These are phyloP conservation scores for Nothobranchius furzeri DNA, from an alignment of 2,113 vertebrate species.

Conservation along the genomic window DNA sequence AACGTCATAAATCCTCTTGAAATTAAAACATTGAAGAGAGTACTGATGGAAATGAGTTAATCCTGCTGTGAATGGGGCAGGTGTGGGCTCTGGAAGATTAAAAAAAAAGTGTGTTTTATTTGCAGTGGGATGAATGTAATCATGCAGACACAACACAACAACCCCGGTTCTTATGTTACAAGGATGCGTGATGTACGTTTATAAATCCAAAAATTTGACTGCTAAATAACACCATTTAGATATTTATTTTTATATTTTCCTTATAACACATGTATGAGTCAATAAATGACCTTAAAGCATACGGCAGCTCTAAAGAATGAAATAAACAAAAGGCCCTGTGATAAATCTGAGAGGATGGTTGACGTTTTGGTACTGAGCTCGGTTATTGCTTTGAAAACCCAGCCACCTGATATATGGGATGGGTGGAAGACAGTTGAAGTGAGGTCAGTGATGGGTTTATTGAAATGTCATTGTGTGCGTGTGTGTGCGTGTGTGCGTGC, in stretches of 20 bases:
- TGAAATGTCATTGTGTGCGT: conserved; percentile 48
- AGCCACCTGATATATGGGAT: conserved; percentile 48
- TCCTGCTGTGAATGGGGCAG: conserved; percentile 54
- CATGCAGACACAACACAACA: conserved; percentile 6
- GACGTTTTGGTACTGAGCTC: conserved; percentile 13
- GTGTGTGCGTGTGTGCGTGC: too few relatives aligned
- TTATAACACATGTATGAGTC: conserved; percentile 43
- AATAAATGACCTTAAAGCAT: conserved; percentile 56
- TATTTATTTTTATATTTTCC: conserved; percentile 32
- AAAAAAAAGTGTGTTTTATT: conserved; percentile 1
- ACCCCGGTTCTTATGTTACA: background rate
- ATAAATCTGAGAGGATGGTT: conserved; percentile 55
- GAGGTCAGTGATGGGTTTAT: conserved; percentile 54
- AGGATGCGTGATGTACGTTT: conserved; percentile 4
- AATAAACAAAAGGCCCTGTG: conserved; percentile 42
- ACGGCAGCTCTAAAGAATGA: conserved; percentile 18
- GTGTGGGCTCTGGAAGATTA: conserved; percentile 43
- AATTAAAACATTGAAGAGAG: conserved; percentile 59
- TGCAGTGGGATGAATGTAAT: background rate
- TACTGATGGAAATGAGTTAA: conserved; percentile 54
- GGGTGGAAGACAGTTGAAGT: conserved; percentile 41
- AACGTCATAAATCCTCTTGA: conserved; percentile 62
- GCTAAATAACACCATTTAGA: background rate
- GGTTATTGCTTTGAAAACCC: conserved; percentile 52
- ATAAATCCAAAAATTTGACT: too few relatives aligned